Evolutionary conservation across 2,113 vertebrate species (phyloP).

Genomic region (Cercocebus atys): DNA sequence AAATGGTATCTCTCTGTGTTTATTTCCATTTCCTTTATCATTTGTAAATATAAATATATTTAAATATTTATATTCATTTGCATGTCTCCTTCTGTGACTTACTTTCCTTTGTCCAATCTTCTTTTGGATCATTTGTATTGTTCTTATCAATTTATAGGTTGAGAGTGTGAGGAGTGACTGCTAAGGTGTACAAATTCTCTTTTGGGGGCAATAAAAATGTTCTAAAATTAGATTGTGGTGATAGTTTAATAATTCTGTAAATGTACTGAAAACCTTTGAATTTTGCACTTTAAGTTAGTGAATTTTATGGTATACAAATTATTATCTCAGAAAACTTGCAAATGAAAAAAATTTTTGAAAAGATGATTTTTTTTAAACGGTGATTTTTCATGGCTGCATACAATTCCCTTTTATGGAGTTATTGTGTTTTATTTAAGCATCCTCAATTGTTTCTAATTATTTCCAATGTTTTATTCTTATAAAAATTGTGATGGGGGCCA

Average conservation of each 20-base stretch:
- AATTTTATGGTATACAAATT: background rate
- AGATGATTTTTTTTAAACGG: background rate
- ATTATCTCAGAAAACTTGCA: background rate
- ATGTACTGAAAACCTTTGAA: slow-evolving; percentile 5
- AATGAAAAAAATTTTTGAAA: background rate
- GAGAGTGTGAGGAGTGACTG: background rate
- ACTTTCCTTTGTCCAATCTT: background rate
- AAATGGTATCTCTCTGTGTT: background rate
- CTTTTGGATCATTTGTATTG: slow-evolving; percentile 28
- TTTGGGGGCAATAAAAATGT: background rate
- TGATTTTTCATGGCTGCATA: slow-evolving; percentile 29
- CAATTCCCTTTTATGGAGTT: background rate
- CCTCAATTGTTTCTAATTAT: slow-evolving; percentile 31
- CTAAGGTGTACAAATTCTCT: background rate
- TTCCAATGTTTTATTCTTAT: slow-evolving; percentile 9
- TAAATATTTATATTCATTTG: background rate
- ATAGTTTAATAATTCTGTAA: background rate
- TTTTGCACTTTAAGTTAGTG: background rate
- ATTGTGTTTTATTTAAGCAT: slow-evolving; percentile 1
- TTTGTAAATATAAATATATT: slow-evolving; percentile 16
- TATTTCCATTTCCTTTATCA: slow-evolving; percentile 25
- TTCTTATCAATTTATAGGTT: slow-evolving; percentile 17
- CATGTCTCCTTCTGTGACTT: background rate
- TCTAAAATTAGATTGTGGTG: background rate
- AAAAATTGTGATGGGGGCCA: background rate